These are phyloP conservation scores for Stigmatopora nigra DNA, from an alignment of 2,113 vertebrate genomes.

Conservation along the genomic window DNA sequence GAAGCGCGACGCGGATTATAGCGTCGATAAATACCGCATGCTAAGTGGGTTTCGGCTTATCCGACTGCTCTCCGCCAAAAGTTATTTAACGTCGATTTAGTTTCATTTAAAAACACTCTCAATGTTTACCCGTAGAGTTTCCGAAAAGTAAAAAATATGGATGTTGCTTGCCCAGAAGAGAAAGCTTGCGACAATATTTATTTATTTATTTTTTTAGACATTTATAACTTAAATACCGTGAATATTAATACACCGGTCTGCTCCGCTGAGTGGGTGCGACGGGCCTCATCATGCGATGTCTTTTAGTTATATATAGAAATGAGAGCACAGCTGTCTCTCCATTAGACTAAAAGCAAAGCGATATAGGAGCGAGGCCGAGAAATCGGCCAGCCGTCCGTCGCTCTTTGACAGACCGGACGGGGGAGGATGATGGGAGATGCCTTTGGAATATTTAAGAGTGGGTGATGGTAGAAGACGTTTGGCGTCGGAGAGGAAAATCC, in stretches of 20 bases:
- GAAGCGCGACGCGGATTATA: constrained; percentile 33
- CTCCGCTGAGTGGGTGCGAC: constrained; percentile 23
- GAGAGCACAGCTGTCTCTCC: constrained; percentile 60
- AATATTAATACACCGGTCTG: constrained; percentile 19
- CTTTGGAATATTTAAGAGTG: neutral
- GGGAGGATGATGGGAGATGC: neutral
- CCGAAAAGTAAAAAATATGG: constrained; percentile 7
- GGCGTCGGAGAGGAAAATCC: neutral
- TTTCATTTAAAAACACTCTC: constrained; percentile 26
- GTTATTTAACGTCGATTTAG: constrained; percentile 40
- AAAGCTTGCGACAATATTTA: neutral
- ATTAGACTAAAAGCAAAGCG: constrained; percentile 58
- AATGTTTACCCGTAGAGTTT: constrained; percentile 20
- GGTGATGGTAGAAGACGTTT: neutral
- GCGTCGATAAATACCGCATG: constrained; percentile 36
- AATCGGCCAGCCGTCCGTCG: constrained; percentile 18
- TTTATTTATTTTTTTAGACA: neutral
- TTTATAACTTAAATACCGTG: constrained; percentile 1
- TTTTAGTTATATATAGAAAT: constrained; percentile 62
- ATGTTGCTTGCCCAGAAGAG: constrained; percentile 17
- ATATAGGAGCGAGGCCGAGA: constrained; percentile 9
- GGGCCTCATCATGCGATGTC: constrained; percentile 43
- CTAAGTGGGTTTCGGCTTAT: constrained; percentile 34
- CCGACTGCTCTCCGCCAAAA: constrained; percentile 38
- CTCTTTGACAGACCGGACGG: neutral